These are phyloP conservation scores for Edolisoma coerulescens DNA, from an alignment of 2,113 vertebrate species.

Conservation along the genomic window DNA sequence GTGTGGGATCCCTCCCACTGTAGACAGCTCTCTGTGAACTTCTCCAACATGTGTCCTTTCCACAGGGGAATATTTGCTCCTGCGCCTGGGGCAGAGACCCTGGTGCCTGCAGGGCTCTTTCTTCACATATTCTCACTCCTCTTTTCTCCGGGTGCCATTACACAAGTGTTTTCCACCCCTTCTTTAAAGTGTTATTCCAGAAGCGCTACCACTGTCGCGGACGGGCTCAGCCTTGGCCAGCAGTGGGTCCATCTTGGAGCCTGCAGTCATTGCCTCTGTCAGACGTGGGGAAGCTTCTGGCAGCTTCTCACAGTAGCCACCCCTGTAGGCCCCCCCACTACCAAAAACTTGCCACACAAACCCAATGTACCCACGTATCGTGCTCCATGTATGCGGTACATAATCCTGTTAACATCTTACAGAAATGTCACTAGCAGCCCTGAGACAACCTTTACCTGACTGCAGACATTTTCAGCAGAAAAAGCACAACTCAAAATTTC, in stretches of 20 bases:
- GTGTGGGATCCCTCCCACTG: not conserved
- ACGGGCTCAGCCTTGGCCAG: not conserved
- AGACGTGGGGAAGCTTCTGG: not conserved
- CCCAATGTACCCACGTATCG: fast-evolving
- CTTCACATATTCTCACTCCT: not conserved
- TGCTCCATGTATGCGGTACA: no score
- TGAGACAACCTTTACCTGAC: not conserved
- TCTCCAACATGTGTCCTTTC: not conserved
- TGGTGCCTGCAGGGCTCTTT: not conserved
- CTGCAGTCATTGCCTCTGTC: not conserved
- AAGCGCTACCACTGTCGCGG: fast-evolving
- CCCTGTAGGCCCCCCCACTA: no score
- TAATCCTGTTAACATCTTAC: not conserved
- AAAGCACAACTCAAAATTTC: not conserved
- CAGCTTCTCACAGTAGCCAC: not conserved
- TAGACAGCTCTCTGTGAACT: not conserved
- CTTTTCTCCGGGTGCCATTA: fast-evolving
- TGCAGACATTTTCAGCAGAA: not conserved
- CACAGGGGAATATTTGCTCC: not conserved
- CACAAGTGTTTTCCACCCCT: not conserved
- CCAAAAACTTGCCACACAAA: not conserved
- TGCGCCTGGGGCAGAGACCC: not conserved
- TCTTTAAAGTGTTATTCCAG: not conserved
- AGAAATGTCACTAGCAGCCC: not conserved
- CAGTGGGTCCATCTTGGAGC: not conserved